Conservation (phyloP, 2,888 invertebrate species). For the Dexiosoma caninum region DNA sequence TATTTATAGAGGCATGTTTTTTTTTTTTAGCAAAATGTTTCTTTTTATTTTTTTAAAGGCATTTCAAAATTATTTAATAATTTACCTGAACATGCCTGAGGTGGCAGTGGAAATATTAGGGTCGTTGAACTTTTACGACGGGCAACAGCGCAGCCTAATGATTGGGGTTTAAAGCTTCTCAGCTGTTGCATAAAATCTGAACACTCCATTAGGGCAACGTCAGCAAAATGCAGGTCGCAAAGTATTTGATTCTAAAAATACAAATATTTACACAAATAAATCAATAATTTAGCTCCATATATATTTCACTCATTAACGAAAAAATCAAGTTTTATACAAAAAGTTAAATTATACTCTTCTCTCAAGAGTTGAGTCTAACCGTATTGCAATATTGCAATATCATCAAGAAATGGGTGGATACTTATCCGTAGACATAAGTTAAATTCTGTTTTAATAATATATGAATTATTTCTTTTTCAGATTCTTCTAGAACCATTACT, state of each 20-base stretch:
- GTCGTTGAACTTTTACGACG: slow-evolving; percentile 95
- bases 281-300: too few relatives aligned
- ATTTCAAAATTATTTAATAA: background rate
- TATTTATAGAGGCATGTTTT: background rate
- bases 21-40: background rate
- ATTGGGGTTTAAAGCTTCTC: slow-evolving; percentile 96
- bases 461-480: too few relatives aligned
- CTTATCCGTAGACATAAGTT: too few relatives aligned
- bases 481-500: too few relatives aligned
- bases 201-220: slow-evolving; percentile 98
- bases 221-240: slow-evolving; percentile 97
- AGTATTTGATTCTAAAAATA: slow-evolving; percentile 88
- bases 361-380: too few relatives aligned
- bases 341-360: too few relatives aligned
- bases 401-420: too few relatives aligned
- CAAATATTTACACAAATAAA: too few relatives aligned
- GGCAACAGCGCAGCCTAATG: slow-evolving; percentile 95
- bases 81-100: slow-evolving; percentile 94
- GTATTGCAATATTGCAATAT: too few relatives aligned
- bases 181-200: slow-evolving; percentile 98
- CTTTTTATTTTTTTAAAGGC: slow-evolving; percentile 65
- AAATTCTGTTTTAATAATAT: too few relatives aligned
- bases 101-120: slow-evolving; percentile 94
- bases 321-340: too few relatives aligned
- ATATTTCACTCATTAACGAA: too few relatives aligned